Conservation (phyloP, 1,140 invertebrate genomes). For the Drosophila azteca region DNA sequence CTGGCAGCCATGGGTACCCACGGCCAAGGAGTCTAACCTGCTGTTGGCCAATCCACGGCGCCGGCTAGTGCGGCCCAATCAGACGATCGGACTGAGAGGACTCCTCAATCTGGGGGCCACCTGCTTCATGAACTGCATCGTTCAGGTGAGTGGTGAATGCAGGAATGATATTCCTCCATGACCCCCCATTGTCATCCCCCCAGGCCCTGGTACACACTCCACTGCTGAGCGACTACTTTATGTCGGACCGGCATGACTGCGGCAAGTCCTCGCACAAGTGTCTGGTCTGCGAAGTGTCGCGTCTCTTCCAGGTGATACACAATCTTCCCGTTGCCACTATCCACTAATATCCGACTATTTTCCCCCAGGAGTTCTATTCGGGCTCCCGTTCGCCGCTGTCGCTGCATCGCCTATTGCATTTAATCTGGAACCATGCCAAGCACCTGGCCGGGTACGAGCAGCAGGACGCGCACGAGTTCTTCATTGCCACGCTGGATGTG, state of each 20-base stretch:
- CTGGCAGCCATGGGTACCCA: conserved; percentile 92
- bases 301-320: conserved; percentile 88
- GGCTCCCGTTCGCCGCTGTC: conserved; percentile 94
- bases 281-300: conserved; percentile 96
- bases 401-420: conserved; percentile 93
- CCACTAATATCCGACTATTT: conserved; percentile 3
- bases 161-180: background rate
- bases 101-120: conserved; percentile 98
- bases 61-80: conserved; percentile 91
- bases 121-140: conserved; percentile 99
- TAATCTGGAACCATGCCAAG: conserved; percentile 98
- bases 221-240: conserved; percentile 96
- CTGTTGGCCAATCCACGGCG: conserved; percentile 90
- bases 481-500: conserved; percentile 96
- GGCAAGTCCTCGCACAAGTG: conserved; percentile 88
- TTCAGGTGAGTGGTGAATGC: conserved; percentile 87
- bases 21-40: conserved; percentile 88
- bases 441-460: conserved; percentile 98
- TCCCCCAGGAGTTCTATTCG: conserved; percentile 93
- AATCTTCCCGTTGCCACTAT: background rate
- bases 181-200: conserved; percentile 16
- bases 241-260: conserved; percentile 95
- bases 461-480: conserved; percentile 99
- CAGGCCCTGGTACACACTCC: conserved; percentile 96
- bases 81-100: conserved; percentile 94